phyloP scores from a whole-genome alignment of 2,888 invertebrate species.

The Julus scandinavius region DNA sequence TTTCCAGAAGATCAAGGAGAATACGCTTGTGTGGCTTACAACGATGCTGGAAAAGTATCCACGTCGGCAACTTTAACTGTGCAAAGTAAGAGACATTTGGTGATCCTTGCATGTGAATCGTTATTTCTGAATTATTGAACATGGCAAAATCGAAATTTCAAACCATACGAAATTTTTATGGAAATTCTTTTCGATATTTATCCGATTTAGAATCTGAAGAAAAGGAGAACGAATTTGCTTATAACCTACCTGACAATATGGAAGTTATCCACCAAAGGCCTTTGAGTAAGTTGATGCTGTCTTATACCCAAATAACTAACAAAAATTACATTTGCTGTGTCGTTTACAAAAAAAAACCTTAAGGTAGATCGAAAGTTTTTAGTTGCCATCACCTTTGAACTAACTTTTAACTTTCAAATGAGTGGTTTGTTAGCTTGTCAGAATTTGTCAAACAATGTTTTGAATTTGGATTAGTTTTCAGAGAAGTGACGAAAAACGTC shows the following conservation, averaged over 20 bases:
- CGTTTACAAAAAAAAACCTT: too few species aligned
- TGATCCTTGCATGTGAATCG: background rate
- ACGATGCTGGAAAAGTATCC: constrained; percentile 82
- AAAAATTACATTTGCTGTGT: background rate
- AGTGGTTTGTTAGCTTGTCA: background rate
- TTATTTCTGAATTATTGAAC: background rate
- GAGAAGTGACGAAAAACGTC: background rate
- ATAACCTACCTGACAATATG: background rate
- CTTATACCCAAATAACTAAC: background rate
- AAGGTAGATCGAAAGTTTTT: background rate
- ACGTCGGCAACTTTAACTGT: constrained; percentile 87
- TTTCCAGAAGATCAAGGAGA: constrained; percentile 91
- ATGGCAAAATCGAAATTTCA: too few species aligned
- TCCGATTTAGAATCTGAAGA: constrained; percentile 49
- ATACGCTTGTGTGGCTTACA: constrained; percentile 85
- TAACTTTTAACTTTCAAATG: background rate
- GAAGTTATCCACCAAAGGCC: background rate
- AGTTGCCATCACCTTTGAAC: background rate
- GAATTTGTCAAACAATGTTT: background rate
- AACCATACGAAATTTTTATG: too few species aligned
- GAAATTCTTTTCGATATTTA: too few species aligned
- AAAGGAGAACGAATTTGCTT: constrained; percentile 48
- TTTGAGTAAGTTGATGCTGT: background rate
- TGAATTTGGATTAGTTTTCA: background rate
- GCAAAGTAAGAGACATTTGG: constrained; percentile 66